Evolutionary conservation across 2,113 vertebrate species (phyloP).

Genomic region (Neopipo cinnamomea): DNA sequence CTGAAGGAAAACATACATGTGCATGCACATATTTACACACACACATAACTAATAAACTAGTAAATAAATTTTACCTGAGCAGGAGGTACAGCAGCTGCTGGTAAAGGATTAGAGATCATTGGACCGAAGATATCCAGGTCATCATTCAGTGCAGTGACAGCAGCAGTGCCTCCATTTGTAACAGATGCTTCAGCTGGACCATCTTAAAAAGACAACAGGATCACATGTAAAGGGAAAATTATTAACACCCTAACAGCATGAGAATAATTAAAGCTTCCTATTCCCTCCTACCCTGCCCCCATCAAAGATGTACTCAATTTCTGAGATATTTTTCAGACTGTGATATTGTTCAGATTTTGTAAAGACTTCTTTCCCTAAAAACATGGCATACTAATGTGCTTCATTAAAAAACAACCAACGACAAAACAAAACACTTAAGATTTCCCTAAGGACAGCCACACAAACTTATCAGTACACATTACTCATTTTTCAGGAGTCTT

Average conservation of each 20-base stretch:
- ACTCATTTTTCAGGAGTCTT: background rate
- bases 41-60: background rate
- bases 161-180: conserved; percentile 73
- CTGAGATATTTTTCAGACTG: background rate
- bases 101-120: conserved; percentile 96
- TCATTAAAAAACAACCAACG: background rate
- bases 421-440: background rate
- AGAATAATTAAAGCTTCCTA: background rate
- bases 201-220: conserved; percentile 72
- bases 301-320: background rate
- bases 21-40: background rate
- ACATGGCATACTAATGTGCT: background rate
- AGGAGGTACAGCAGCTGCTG: conserved; percentile 72
- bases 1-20: background rate
- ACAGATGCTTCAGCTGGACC: conserved; percentile 78
- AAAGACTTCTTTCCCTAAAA: background rate
- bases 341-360: background rate
- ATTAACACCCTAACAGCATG: background rate
- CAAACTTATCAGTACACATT: background rate
- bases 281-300: background rate
- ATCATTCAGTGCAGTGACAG: conserved; percentile 76
- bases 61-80: conserved; percentile 70
- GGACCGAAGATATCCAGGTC: conserved; percentile 97
- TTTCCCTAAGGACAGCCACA: background rate
- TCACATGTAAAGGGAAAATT: background rate